phyloP scores from a whole-genome alignment of 2,888 invertebrate genomes.

The Agrotis ipsilon region DNA sequence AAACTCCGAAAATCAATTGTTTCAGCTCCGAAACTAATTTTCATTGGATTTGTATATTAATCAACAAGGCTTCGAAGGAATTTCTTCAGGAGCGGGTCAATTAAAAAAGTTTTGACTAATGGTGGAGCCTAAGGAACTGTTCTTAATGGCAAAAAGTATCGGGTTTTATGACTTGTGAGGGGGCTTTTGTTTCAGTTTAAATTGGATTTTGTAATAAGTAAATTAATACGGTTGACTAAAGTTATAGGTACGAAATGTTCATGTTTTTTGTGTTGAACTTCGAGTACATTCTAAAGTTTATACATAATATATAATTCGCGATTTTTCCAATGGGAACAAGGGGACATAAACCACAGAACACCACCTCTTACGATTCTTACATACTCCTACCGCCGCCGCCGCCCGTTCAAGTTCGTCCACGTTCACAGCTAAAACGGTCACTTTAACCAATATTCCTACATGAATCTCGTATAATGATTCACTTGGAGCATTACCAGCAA shows the following conservation, averaged over 20 bases:
- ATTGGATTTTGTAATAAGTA: constrained; percentile 35
- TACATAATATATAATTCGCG: too few relatives aligned
- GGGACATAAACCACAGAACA: too few relatives aligned
- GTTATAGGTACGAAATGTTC: constrained; percentile 1
- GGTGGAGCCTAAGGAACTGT: constrained; percentile 23
- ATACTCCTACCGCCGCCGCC: too few relatives aligned
- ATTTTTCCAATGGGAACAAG: too few relatives aligned
- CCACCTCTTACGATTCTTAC: too few relatives aligned
- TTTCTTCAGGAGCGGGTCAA: constrained; percentile 50
- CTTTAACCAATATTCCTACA: too few relatives aligned
- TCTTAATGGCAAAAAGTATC: constrained; percentile 47
- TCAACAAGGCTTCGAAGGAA: constrained; percentile 43
- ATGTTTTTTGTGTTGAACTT: not conserved
- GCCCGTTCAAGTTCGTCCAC: too few relatives aligned
- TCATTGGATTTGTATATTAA: constrained; percentile 46
- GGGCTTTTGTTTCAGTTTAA: constrained; percentile 37
- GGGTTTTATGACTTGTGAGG: constrained; percentile 41
- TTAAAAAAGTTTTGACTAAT: constrained; percentile 67
- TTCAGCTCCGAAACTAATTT: constrained; percentile 15
- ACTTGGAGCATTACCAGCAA: too few relatives aligned
- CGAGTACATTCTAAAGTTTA: too few relatives aligned
- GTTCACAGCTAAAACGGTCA: too few relatives aligned
- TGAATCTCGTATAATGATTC: too few relatives aligned
- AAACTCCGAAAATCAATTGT: constrained; percentile 28
- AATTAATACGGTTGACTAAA: constrained; percentile 25